Conservation (phyloP, 2,888 invertebrate species). For the Epinotia bilunana region DNA sequence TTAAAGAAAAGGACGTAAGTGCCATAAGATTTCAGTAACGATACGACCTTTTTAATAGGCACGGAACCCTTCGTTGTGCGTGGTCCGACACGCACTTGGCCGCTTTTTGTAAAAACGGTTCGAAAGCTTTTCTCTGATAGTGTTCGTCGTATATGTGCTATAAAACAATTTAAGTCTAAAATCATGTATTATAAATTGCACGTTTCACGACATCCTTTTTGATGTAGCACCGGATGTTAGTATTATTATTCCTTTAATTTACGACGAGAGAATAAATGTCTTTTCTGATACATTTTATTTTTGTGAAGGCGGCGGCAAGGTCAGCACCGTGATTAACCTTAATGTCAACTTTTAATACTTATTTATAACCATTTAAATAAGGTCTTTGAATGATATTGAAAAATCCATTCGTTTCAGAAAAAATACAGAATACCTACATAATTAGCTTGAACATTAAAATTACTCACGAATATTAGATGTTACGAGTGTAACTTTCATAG, state of each 20-base stretch:
- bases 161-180: constrained; percentile 17
- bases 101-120: too few relatives aligned
- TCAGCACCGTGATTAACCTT: constrained; percentile 54
- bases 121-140: neutral
- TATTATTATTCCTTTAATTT: constrained; percentile 46
- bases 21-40: too few relatives aligned
- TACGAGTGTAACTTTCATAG: too few relatives aligned
- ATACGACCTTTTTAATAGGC: too few relatives aligned
- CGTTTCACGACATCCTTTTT: constrained; percentile 44
- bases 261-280: constrained; percentile 48
- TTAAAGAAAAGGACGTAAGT: too few relatives aligned
- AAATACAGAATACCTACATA: neutral
- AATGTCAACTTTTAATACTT: constrained; percentile 42
- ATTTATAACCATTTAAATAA: neutral
- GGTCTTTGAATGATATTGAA: neutral
- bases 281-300: constrained; percentile 54
- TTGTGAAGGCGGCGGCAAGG: constrained; percentile 54
- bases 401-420: neutral
- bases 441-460: neutral
- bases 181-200: constrained; percentile 36
- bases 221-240: constrained; percentile 59
- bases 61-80: too few relatives aligned
- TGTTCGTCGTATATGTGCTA: neutral
- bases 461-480: too few relatives aligned
- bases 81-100: too few relatives aligned